phyloP scores from a whole-genome alignment of 2,113 vertebrate species.

The Chloropsis cyanopogon region DNA sequence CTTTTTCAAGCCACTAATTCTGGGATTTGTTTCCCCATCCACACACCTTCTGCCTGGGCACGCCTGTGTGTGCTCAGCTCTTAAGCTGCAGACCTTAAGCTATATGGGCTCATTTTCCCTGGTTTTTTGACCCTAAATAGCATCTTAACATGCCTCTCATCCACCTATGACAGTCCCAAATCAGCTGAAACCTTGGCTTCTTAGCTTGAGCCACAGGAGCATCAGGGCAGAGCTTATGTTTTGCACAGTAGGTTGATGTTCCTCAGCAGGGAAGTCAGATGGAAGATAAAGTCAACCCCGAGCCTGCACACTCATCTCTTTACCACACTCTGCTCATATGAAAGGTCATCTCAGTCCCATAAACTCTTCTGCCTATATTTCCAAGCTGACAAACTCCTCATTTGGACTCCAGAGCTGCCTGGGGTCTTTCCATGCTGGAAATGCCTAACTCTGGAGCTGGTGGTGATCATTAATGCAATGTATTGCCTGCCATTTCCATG shows the following conservation, averaged over 20 bases:
- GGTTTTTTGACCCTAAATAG: background rate
- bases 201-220: background rate
- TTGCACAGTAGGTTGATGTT: background rate
- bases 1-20: background rate
- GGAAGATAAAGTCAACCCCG: background rate
- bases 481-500: background rate
- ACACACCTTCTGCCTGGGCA: background rate
- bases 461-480: background rate
- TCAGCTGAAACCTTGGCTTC: background rate
- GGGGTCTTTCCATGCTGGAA: background rate
- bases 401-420: background rate
- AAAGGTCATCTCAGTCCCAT: conserved; percentile 40
- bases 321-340: background rate
- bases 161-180: background rate
- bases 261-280: background rate
- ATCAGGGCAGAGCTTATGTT: background rate
- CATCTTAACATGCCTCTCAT: background rate
- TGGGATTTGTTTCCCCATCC: background rate
- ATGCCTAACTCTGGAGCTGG: background rate
- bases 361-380: background rate
- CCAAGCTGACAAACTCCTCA: background rate
- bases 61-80: background rate
- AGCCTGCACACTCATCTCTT: background rate
- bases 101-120: background rate
- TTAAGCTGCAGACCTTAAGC: background rate